A percentile compares a stretch with the other conserved stretches of the same genome.
Evolutionary conservation across 1,140 invertebrate genomes (phyloP).

Genomic region (Phortica variegata): DNA sequence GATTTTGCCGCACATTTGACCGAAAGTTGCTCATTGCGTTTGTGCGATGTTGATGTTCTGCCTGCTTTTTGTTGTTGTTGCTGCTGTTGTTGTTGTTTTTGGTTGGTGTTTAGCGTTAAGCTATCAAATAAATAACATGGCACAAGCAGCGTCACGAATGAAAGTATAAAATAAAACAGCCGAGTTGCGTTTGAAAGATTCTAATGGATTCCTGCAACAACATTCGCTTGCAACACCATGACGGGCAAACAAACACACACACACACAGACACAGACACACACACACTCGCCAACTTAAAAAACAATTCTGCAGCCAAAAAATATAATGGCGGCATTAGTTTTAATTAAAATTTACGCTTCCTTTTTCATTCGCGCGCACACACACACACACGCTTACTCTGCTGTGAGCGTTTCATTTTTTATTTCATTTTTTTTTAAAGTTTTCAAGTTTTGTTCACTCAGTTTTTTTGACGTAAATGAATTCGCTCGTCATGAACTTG

Average conservation of each 20-base stretch:
- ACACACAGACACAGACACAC: too few relatives aligned
- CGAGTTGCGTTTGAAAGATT: conserved; percentile 31
- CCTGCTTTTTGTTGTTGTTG: not conserved
- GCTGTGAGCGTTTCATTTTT: conserved; percentile 23
- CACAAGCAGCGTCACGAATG: conserved; percentile 37
- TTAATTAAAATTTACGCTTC: conserved; percentile 48
- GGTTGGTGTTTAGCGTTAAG: conserved; percentile 29
- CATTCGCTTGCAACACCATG: too few relatives aligned
- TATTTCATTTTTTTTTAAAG: not conserved
- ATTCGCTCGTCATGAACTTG: conserved; percentile 31
- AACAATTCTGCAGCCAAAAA: conserved; percentile 3
- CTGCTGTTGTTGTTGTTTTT: not conserved
- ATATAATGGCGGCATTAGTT: conserved; percentile 32
- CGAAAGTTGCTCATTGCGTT: too few relatives aligned
- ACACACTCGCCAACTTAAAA: too few relatives aligned
- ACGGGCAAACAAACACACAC: too few relatives aligned
- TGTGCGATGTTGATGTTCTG: not conserved
- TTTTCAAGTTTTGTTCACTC: conserved; percentile 12
- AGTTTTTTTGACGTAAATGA: not conserved
- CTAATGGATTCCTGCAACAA: conserved; percentile 33
- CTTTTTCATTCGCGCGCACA: too few relatives aligned
- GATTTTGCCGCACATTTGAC: conserved; percentile 51
- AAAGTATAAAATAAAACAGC: conserved; percentile 29
- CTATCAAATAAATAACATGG: conserved; percentile 50
- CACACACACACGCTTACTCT: too few relatives aligned